Evolutionary conservation across 2,797 vertebrate species (phyloP), one percentile per base, ranked within the genome.

Genomic region (Craterocephalus amniculus): DNA sequence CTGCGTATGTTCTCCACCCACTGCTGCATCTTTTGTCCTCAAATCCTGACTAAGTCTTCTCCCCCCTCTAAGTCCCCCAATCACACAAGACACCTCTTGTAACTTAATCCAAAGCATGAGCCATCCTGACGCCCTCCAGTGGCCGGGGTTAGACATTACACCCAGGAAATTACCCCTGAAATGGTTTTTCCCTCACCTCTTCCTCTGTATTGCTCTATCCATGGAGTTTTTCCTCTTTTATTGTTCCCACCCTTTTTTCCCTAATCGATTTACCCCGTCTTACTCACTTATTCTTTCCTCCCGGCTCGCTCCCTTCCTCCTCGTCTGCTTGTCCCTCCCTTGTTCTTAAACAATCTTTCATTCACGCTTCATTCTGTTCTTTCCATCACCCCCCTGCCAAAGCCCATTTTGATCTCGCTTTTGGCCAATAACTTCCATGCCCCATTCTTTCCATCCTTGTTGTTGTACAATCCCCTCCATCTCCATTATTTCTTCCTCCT

Each of bases 271-370:
- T 67, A 22, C 65, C 58, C 34, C 67, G 70, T 83, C 59, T 62
- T 24, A 48, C 43, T 74, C 77, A 55, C 54, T 79, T 65, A 73
- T 70, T 70, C 67, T 43, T 65, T 58, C 51, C 20, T 31, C 65
- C 0, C 26, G 4, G 32, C 43, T 18, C 38, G 11, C 63, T 48
- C 16, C 5, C 75, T 64, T 49, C 49, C 49, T 20, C 58, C 45
- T 34, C 71, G 48, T 67, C 45, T 13, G 32, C 57, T 52, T 79
- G 62, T 79, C 78, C 70, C 74, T 67, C 43, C 27, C 32, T 74
- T 67, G 27, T 71, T 85, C 71, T 79, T 58, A 58, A 83, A 84
- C 67, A 74, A 82, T 80, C 66, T 63, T 68, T 83, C 83, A 77
- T 79, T 72, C 76, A 59, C 45, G 64, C 71, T 81, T 80, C 72